phyloP scores from a whole-genome alignment of 2,888 invertebrate species.

The Heliothis peltigera region DNA sequence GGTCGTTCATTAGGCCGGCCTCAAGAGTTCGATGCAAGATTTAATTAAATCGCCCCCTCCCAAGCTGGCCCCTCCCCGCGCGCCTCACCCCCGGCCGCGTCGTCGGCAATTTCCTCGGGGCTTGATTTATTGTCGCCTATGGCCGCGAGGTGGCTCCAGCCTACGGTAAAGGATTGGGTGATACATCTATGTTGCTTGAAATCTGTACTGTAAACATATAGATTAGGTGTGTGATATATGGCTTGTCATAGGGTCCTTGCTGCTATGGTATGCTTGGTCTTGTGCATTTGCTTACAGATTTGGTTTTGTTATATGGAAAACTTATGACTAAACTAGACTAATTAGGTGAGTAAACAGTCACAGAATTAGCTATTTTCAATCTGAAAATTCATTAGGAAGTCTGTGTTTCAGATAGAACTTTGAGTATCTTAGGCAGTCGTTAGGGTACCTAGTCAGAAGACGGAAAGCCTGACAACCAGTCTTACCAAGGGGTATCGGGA shows the following conservation, averaged over 20 bases:
- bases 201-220: slow-evolving; percentile 63
- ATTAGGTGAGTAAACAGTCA: too few relatives aligned
- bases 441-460: too few relatives aligned
- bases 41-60: slow-evolving; percentile 89
- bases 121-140: slow-evolving; percentile 89
- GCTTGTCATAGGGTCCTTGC: slow-evolving; percentile 25
- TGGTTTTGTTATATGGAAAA: neutral
- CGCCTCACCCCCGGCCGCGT: slow-evolving; percentile 66
- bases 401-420: too few relatives aligned
- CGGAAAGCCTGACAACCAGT: too few relatives aligned
- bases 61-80: slow-evolving; percentile 56
- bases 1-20: slow-evolving; percentile 88
- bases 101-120: slow-evolving; percentile 87
- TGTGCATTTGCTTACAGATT: neutral
- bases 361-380: too few relatives aligned
- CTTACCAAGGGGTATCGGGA: too few relatives aligned
- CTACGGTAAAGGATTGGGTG: slow-evolving; percentile 84
- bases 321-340: too few relatives aligned
- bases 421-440: too few relatives aligned
- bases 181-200: slow-evolving; percentile 67
- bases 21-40: slow-evolving; percentile 91
- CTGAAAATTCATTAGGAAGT: too few relatives aligned
- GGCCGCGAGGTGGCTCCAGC: slow-evolving; percentile 78
- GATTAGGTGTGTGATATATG: slow-evolving; percentile 50
- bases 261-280: slow-evolving; percentile 1